These are phyloP conservation scores for Amazona vittata DNA, from an alignment of 2,113 vertebrate genomes.

Conservation along the genomic window DNA sequence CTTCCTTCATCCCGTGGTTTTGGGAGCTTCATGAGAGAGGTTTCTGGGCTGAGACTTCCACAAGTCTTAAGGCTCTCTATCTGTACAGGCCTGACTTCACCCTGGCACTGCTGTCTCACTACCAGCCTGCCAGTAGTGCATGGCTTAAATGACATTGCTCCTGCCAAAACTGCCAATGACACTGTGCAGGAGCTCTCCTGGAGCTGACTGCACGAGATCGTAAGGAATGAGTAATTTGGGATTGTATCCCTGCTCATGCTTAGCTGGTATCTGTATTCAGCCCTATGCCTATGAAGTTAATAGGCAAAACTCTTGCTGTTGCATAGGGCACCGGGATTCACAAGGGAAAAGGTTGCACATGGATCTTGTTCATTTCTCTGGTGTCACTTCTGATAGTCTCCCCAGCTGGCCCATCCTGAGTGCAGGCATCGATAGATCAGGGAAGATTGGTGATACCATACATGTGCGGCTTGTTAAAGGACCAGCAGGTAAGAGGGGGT, in stretches of 20 bases:
- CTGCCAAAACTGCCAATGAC: not conserved
- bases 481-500: not conserved
- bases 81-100: not conserved
- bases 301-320: not conserved
- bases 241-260: not conserved
- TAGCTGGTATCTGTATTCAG: not conserved
- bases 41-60: not conserved
- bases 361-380: not conserved
- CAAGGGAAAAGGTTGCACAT: not conserved
- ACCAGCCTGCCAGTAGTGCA: rapidly evolving
- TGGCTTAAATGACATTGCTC: not conserved
- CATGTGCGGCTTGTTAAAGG: not conserved
- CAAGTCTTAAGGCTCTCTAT: not conserved
- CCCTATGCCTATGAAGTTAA: not conserved
- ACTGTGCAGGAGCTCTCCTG: not conserved
- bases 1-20: not conserved
- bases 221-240: not conserved
- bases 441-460: not conserved
- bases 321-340: not conserved
- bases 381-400: not conserved
- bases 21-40: not conserved
- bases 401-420: not conserved
- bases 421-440: rapidly evolving
- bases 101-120: not conserved
- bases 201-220: not conserved